These are phyloP conservation scores for Gadus chalcogrammus DNA, from an alignment of 2,113 vertebrate species.

Conservation along the genomic window DNA sequence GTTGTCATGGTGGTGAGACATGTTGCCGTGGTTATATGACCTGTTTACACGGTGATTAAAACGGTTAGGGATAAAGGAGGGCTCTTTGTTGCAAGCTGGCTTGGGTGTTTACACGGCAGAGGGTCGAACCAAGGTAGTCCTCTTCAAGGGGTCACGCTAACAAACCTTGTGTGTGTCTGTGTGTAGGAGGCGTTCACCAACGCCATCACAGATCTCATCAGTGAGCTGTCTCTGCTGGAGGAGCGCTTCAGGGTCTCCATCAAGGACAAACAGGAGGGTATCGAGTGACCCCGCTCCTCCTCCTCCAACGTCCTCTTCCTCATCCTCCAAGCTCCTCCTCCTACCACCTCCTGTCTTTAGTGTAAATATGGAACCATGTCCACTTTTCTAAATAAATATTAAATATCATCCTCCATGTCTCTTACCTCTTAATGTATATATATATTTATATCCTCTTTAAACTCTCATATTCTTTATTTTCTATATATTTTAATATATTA, in stretches of 20 bases:
- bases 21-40: no score
- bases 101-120: neutral
- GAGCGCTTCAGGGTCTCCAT: slow-evolving; percentile 67
- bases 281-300: slow-evolving; percentile 42
- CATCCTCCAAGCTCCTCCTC: neutral
- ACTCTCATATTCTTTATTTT: no score
- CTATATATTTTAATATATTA: no score
- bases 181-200: slow-evolving; percentile 61
- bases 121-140: neutral
- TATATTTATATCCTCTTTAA: no score
- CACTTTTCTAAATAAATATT: no score
- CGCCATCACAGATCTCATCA: slow-evolving; percentile 67
- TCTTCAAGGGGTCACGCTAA: neutral
- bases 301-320: neutral
- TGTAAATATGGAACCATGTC: neutral
- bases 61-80: no score
- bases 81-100: no score
- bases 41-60: no score
- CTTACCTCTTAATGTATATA: no score
- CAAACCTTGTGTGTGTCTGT: slow-evolving; percentile 8
- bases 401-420: no score
- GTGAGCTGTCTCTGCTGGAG: slow-evolving; percentile 63
- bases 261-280: slow-evolving; percentile 69
- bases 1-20: no score
- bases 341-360: neutral